Evolutionary conservation across 2,888 invertebrate genomes (phyloP).

Genomic region (Cistogaster globosa): DNA sequence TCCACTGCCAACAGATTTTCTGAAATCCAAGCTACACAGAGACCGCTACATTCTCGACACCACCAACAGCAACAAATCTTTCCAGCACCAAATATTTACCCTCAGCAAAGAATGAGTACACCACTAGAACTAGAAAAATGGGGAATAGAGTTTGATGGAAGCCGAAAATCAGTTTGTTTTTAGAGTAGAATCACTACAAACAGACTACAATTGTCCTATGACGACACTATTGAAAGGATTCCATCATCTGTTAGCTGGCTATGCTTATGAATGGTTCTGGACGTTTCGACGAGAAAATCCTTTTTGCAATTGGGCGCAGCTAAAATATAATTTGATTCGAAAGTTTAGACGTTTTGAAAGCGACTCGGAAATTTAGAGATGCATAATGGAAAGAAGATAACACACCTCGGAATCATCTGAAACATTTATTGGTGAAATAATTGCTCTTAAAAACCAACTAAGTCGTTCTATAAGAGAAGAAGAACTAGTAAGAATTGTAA

Average conservation of each 20-base stretch:
- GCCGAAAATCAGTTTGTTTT: conserved; percentile 8
- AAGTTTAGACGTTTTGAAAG: conserved; percentile 31
- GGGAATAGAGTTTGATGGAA: conserved; percentile 30
- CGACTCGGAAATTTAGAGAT: too few relatives aligned
- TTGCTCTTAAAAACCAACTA: background rate
- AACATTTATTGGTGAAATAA: conserved; percentile 17
- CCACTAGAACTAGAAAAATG: conserved; percentile 42
- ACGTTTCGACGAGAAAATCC: too few relatives aligned
- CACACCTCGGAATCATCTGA: too few relatives aligned
- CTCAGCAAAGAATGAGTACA: background rate
- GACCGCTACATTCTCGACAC: background rate
- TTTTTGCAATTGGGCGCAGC: conserved; percentile 5
- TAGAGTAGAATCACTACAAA: background rate
- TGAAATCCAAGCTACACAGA: background rate
- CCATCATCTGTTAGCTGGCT: too few relatives aligned
- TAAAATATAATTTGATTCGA: conserved; percentile 3
- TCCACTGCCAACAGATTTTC: too few relatives aligned
- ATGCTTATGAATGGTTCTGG: too few relatives aligned
- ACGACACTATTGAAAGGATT: too few relatives aligned
- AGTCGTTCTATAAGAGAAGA: background rate
- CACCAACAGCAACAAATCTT: background rate
- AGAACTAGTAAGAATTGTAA: too few relatives aligned
- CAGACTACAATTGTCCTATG: conserved; percentile 36
- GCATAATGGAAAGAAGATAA: too few relatives aligned
- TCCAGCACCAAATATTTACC: background rate